Base-by-base conservation (phyloP, 2,888 invertebrate species). In the Pherbina coryleti region DNA sequence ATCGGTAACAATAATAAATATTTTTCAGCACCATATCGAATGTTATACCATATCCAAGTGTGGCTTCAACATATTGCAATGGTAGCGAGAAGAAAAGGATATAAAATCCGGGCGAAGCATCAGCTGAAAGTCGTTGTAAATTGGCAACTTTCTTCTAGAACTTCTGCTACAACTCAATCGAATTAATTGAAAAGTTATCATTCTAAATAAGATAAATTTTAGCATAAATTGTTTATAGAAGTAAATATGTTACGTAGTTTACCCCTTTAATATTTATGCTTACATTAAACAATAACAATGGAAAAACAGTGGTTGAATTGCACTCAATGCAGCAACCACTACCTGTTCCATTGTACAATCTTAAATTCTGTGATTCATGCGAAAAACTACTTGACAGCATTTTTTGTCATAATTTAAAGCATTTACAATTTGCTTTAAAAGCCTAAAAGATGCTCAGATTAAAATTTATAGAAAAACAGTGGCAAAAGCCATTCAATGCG, bases 91-190 rank as follows among this genome's bases (percentile, higher is more conserved):
- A 8, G 37, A 82, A 81, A 37, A 9, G 22, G 49, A 31, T n/a
- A 11, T 11, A 14, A 8, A 60, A 73, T 77, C 76, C 28, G 5
- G 14, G 79, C 78, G 31, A 81, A 81, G 78, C 82, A 83, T 82
- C 82, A 81, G 69, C 55, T 79, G 76, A 79, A 72, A 60, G 44
- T 76, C 77, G 19, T 44, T n/a, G 19, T n/a, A 31, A 22, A 64
- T 62, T 81, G 82, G 83, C 84, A 57, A 60, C 73, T 79, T 79
- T 79, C 79, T 74, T 85, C 86, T 85, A 85, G 85, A 87, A 85
- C 84, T 82, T 80, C 69, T 71, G 84, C 85, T 85, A 88, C 88
- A 82, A 53, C n/a, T n/a, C n/a, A n/a, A n/a, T n/a, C n/a, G n/a
- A n/a, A n/a, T n/a, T 8, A 11, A 11, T 0, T 0, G 55, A 44